A percentile compares a stretch with the other conserved stretches of the same genome.
phyloP scores from a whole-genome alignment of 2,113 vertebrate species.

The Sander lucioperca region DNA sequence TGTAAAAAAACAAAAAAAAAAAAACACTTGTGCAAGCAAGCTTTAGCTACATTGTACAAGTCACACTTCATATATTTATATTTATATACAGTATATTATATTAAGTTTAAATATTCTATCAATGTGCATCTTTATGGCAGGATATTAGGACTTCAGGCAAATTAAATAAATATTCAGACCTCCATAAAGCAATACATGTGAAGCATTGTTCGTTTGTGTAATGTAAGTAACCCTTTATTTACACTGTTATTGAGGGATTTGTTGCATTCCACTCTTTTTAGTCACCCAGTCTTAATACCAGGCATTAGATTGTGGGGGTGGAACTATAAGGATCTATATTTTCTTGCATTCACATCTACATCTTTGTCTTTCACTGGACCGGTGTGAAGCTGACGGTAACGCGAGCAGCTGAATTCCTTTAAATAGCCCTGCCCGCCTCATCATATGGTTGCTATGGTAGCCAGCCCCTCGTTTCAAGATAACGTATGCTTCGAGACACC shows the following conservation, averaged over 20 bases:
- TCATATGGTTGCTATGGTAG: constrained; percentile 85
- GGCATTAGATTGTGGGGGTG: neutral
- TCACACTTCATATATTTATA: constrained; percentile 13
- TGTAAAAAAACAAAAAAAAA: neutral
- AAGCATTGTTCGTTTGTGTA: neutral
- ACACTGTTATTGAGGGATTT: neutral
- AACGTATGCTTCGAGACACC: constrained; percentile 68
- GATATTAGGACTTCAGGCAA: neutral
- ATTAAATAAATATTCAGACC: constrained; percentile 13
- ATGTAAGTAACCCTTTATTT: neutral
- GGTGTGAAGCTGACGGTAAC: constrained; percentile 70
- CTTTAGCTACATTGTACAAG: neutral
- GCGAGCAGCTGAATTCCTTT: constrained; percentile 82
- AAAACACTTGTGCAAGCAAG: constrained; percentile 3
- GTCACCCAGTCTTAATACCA: neutral
- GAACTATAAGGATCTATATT: constrained; percentile 34
- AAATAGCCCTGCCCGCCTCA: constrained; percentile 83
- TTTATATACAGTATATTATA: neutral
- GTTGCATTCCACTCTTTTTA: neutral
- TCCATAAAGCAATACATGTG: neutral
- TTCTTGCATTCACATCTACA: constrained; percentile 38
- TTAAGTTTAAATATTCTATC: neutral
- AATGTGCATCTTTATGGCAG: neutral
- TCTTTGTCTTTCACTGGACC: constrained; percentile 73
- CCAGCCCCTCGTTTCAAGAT: constrained; percentile 78